Conservation (phyloP, 64 coral and sea anemone genomes). For the Montipora efflorescens region DNA sequence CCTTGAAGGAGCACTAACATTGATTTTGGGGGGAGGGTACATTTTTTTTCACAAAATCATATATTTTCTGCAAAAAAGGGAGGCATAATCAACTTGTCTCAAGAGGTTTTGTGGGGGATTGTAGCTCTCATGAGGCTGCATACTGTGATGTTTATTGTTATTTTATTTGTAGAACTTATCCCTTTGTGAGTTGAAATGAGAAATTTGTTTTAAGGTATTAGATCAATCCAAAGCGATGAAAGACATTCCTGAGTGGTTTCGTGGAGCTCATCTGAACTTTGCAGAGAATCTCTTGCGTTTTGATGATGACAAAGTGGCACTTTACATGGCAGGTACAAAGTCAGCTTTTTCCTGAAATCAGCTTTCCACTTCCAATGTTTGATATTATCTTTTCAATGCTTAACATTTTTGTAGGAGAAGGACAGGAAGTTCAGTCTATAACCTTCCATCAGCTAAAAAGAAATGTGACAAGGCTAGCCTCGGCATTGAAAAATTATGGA, state of each 20-base stretch:
- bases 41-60: too few relatives aligned
- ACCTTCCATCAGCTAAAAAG: slow-evolving; percentile 79
- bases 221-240: slow-evolving; percentile 79
- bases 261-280: slow-evolving; percentile 88
- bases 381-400: not conserved
- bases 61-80: too few relatives aligned
- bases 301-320: slow-evolving; percentile 81
- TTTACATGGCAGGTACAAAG: slow-evolving; percentile 89
- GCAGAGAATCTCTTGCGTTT: slow-evolving; percentile 91
- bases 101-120: too few relatives aligned
- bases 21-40: too few relatives aligned
- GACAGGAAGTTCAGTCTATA: slow-evolving; percentile 68
- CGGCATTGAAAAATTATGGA: slow-evolving; percentile 89
- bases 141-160: too few relatives aligned
- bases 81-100: too few relatives aligned
- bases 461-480: slow-evolving; percentile 81
- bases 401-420: slow-evolving; percentile 70
- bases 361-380: not conserved
- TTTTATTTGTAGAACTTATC: not conserved
- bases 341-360: not conserved
- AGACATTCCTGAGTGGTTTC: slow-evolving; percentile 93
- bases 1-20: too few relatives aligned
- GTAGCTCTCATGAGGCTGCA: too few relatives aligned
- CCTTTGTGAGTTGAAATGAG: not conserved
- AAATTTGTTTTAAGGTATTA: slow-evolving; percentile 63